Conservation (phyloP, 2,797 vertebrate species). For the Ctenopoma kingsleyae region DNA sequence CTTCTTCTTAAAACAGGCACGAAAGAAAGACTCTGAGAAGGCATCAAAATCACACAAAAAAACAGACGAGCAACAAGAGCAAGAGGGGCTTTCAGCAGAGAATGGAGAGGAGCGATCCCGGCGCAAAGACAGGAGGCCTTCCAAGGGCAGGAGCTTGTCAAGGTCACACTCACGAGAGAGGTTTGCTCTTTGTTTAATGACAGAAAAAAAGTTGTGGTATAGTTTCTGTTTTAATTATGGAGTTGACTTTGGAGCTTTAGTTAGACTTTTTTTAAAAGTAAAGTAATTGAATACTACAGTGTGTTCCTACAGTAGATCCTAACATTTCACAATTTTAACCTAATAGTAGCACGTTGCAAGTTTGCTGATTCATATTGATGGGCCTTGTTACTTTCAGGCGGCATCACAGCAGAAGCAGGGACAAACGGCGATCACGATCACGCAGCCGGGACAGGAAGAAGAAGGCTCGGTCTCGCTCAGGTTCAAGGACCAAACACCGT, state of each 20-base stretch:
- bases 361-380: constrained; percentile 14
- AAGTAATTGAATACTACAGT: no score
- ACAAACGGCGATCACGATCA: constrained; percentile 90
- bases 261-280: neutral
- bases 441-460: constrained; percentile 89
- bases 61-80: constrained; percentile 89
- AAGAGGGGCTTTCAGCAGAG: constrained; percentile 92
- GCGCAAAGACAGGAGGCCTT: constrained; percentile 91
- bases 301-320: no score
- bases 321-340: neutral
- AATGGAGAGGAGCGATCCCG: constrained; percentile 94
- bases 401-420: constrained; percentile 93
- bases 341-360: neutral
- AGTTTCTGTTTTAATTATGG: neutral
- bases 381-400: constrained; percentile 81
- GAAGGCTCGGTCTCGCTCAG: constrained; percentile 90
- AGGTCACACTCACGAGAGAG: constrained; percentile 94
- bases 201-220: neutral
- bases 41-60: constrained; percentile 91
- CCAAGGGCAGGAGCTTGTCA: constrained; percentile 91
- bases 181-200: constrained; percentile 69
- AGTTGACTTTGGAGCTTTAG: neutral
- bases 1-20: constrained; percentile 99
- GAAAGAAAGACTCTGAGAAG: constrained; percentile 95
- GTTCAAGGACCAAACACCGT: constrained; percentile 92